phyloP scores from a whole-genome alignment of 2,797 vertebrate genomes.

The Carduelis carduelis region DNA sequence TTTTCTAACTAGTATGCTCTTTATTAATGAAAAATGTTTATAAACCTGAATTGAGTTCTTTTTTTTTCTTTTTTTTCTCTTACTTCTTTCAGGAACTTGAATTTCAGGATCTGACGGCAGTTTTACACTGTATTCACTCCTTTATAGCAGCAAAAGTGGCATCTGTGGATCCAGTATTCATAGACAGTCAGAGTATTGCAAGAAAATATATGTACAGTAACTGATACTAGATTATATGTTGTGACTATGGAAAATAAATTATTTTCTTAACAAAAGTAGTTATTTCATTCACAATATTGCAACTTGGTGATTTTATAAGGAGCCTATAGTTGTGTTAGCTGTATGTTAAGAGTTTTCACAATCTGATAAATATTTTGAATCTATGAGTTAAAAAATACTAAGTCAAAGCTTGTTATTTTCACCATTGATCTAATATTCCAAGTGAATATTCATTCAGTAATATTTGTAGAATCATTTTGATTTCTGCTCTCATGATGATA shows the following conservation, averaged over 20 bases:
- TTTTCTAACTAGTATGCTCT: neutral
- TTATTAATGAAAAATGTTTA: neutral
- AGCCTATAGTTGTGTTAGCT: conserved; percentile 67
- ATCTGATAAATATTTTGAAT: conserved; percentile 20
- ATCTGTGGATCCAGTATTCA: conserved; percentile 89
- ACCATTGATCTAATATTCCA: neutral
- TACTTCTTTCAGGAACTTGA: conserved; percentile 85
- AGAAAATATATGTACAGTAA: conserved; percentile 82
- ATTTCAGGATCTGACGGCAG: conserved; percentile 88
- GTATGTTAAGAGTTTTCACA: conserved; percentile 61
- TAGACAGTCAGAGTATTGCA: conserved; percentile 83
- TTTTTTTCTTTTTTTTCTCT: neutral
- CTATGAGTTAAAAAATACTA: neutral
- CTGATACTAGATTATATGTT: conserved; percentile 63
- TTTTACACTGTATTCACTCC: conserved; percentile 92
- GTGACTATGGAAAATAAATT: conserved; percentile 67
- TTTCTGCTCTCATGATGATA: neutral
- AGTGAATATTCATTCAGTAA: neutral
- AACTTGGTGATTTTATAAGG: conserved; percentile 86
- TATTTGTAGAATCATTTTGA: neutral
- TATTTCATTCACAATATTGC: conserved; percentile 80
- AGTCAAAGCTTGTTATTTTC: conserved; percentile 1
- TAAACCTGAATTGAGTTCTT: neutral
- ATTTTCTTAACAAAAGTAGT: conserved; percentile 76
- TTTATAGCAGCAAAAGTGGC: conserved; percentile 95